Evolutionary conservation across 2,888 invertebrate species (phyloP).

Genomic region (Drosophila stalkeri): DNA sequence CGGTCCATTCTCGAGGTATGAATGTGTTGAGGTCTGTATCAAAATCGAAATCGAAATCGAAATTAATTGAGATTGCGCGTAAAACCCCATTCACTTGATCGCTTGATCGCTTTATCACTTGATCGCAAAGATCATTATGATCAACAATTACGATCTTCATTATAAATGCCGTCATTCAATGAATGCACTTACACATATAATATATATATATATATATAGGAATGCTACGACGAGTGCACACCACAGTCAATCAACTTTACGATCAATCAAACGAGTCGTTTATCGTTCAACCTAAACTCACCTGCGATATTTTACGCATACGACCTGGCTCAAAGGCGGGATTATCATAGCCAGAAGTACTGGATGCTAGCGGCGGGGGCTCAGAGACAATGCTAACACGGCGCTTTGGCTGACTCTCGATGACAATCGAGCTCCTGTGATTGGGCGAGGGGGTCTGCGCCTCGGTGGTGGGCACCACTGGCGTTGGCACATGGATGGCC

Average conservation of each 20-base stretch:
- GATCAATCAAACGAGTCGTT: slow-evolving; percentile 10
- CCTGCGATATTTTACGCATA: slow-evolving; percentile 84
- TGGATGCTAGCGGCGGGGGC: slow-evolving; percentile 80
- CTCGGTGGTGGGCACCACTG: slow-evolving; percentile 33
- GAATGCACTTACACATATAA: neutral
- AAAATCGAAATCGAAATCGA: neutral
- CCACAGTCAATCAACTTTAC: slow-evolving; percentile 16
- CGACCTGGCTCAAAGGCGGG: slow-evolving; percentile 87
- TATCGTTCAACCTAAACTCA: slow-evolving; percentile 60
- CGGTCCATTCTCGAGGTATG: slow-evolving; percentile 88
- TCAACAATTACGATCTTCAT: slow-evolving; percentile 30
- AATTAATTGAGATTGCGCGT: slow-evolving; percentile 6
- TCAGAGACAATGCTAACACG: slow-evolving; percentile 89
- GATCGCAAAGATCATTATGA: slow-evolving; percentile 16
- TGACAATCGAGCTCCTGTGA: slow-evolving; percentile 70
- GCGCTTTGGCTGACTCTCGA: slow-evolving; percentile 86
- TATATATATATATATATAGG: neutral
- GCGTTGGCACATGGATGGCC: slow-evolving; percentile 28
- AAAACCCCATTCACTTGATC: slow-evolving; percentile 20
- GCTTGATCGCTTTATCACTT: slow-evolving; percentile 6
- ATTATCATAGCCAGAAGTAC: slow-evolving; percentile 88
- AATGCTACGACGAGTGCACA: too few relatives aligned
- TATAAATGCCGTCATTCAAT: slow-evolving; percentile 38
- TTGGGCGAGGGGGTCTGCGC: slow-evolving; percentile 40
- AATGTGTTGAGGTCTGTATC: slow-evolving; percentile 86